Conservation (phyloP, 2,113 vertebrate genomes). For the Platysternon megacephalum region DNA sequence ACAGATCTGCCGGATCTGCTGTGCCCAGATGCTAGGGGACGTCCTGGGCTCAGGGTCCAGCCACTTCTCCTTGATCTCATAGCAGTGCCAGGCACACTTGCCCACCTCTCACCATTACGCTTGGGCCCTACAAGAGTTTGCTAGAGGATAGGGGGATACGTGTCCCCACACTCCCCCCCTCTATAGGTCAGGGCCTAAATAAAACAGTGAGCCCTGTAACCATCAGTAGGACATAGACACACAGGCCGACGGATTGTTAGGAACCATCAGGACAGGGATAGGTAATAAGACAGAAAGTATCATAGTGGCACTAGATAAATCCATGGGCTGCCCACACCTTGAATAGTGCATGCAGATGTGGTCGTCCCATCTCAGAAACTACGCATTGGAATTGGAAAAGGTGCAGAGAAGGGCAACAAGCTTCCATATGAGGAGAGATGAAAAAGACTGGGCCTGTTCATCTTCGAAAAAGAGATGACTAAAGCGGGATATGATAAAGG, state of each 20-base stretch:
- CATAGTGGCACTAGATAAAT: too few relatives aligned
- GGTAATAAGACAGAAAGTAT: not conserved
- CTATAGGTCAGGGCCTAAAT: not conserved
- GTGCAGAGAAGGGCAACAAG: not conserved
- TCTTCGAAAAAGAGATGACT: not conserved
- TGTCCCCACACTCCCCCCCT: too few relatives aligned
- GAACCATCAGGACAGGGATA: not conserved
- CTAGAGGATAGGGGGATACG: not conserved
- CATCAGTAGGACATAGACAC: not conserved
- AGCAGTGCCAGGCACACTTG: not conserved
- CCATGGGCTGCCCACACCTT: not conserved
- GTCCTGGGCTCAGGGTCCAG: too few relatives aligned
- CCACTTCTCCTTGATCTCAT: not conserved
- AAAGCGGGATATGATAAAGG: not conserved
- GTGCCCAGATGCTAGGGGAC: not conserved
- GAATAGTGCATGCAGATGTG: not conserved
- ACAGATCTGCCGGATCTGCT: not conserved
- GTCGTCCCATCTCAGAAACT: accelerated
- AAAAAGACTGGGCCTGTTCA: too few relatives aligned
- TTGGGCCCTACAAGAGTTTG: not conserved
- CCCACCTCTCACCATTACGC: not conserved
- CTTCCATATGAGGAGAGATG: not conserved
- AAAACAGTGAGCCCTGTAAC: not conserved
- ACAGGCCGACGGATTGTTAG: not conserved
- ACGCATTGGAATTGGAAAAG: not conserved